Evolutionary conservation across 2,888 invertebrate genomes (phyloP), one percentile per base, ranked within the genome.

Genomic region (Cryptosula pallasiana): DNA sequence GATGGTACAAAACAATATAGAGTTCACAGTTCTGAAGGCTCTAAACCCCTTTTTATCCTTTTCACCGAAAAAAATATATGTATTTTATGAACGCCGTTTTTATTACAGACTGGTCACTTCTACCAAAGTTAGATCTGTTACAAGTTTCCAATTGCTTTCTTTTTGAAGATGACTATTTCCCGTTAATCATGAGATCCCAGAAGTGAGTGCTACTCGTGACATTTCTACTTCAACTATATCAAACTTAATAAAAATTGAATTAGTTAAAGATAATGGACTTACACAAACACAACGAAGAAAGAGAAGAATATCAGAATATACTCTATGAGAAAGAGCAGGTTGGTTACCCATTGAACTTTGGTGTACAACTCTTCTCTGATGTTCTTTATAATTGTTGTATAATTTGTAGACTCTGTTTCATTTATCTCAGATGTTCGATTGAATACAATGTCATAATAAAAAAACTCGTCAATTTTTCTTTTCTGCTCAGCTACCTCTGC

Each of bases 241-340:
- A 13, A 13, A 45, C 45, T 45, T 45, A 45, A 45, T 13, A 9
- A 45, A 45, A 16, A 45, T 16, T 45, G 45, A 45, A n/a, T n/a
- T n/a, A n/a, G n/a, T n/a, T n/a, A n/a, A n/a, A n/a, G n/a, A n/a
- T n/a, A n/a, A n/a, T n/a, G n/a, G n/a, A 63, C 63, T 9, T 32
- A 63, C 63, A 63, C n/a, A 5, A 63, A 5, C 5, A 63, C 63
- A 32, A 63, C 63, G 29, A 63, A 13, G 63, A 27, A 13, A n/a
- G 32, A 63, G 32, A 63, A 63, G 9, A 32, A 34, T 16, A 29
- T 13, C 29, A 63, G 63, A 13, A 32, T 13, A 34, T 25, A 63
- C 32, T 63, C 29, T 2, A 32, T 63, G 2, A 32, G 29, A 16
- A 20, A 1, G 2, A 63, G 34, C 16, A 63, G 27, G 2, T 3